These are phyloP conservation scores for Falco novaeseelandiae DNA, from an alignment of 2,797 vertebrate species.

Conservation along the genomic window DNA sequence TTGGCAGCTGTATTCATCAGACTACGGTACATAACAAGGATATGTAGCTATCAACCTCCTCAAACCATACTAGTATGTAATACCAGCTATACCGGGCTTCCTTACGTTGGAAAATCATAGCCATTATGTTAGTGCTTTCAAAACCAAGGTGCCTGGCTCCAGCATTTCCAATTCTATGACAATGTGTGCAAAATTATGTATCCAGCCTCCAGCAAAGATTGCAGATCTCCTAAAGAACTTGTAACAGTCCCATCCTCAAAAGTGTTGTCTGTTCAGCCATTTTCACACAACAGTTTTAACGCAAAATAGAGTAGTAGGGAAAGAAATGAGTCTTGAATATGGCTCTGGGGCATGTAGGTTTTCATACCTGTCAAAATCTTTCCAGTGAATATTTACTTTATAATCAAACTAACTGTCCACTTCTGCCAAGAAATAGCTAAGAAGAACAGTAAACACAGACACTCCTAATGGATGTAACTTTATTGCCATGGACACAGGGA, in stretches of 20 bases:
- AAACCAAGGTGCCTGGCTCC: not conserved
- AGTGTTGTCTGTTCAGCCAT: not conserved
- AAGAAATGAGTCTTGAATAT: not conserved
- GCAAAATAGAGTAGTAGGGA: not conserved
- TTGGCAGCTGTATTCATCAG: not conserved
- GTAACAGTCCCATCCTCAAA: not conserved
- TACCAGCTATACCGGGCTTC: not conserved
- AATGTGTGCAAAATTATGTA: not conserved
- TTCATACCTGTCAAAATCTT: not conserved
- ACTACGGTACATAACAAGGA: rapidly evolving
- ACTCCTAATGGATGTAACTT: not conserved
- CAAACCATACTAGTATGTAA: not conserved
- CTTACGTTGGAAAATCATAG: not conserved
- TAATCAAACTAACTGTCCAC: not conserved
- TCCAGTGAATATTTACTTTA: not conserved
- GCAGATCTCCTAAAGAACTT: not conserved
- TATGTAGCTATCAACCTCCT: not conserved
- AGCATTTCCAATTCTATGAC: not conserved
- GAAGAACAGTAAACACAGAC: not conserved
- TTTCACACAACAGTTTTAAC: not conserved
- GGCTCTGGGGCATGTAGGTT: not conserved
- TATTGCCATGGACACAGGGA: not conserved
- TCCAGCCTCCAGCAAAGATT: not conserved
- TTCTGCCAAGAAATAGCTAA: not conserved
- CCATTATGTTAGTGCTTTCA: not conserved